These are phyloP conservation scores for Agelaius phoeniceus DNA, from an alignment of 2,113 vertebrate species.

Conservation along the genomic window DNA sequence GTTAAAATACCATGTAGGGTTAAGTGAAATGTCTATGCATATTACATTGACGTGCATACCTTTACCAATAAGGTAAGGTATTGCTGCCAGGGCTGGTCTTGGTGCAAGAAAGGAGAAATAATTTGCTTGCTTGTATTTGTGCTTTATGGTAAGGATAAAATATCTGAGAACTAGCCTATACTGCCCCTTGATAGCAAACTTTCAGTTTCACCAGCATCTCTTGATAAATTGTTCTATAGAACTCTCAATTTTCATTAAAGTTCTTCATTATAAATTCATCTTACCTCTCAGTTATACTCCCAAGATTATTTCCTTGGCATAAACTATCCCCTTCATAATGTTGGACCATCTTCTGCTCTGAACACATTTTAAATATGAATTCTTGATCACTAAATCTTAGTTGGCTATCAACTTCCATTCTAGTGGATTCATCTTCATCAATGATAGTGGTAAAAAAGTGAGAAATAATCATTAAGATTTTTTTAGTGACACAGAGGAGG, in stretches of 20 bases:
- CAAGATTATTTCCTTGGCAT: background rate
- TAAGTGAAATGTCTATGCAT: background rate
- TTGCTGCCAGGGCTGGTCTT: background rate
- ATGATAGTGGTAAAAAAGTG: background rate
- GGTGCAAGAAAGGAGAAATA: background rate
- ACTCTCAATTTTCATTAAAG: background rate
- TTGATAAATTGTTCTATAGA: background rate
- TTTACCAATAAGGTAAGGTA: background rate
- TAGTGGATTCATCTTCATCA: background rate
- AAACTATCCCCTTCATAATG: background rate
- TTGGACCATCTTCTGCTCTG: background rate
- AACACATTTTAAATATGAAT: background rate
- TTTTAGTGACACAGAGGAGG: background rate
- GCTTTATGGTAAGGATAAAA: background rate
- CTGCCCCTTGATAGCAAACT: background rate
- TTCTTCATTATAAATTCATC: background rate
- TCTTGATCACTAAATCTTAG: background rate
- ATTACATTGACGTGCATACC: background rate
- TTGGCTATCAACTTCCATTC: background rate
- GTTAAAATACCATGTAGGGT: background rate
- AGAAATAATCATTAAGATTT: background rate
- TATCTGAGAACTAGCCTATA: background rate
- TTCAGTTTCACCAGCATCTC: background rate
- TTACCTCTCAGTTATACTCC: background rate
- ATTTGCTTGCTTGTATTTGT: background rate